Conservation (phyloP, 2,113 vertebrate species). For the Sterrhoptilus dennistouni region DNA sequence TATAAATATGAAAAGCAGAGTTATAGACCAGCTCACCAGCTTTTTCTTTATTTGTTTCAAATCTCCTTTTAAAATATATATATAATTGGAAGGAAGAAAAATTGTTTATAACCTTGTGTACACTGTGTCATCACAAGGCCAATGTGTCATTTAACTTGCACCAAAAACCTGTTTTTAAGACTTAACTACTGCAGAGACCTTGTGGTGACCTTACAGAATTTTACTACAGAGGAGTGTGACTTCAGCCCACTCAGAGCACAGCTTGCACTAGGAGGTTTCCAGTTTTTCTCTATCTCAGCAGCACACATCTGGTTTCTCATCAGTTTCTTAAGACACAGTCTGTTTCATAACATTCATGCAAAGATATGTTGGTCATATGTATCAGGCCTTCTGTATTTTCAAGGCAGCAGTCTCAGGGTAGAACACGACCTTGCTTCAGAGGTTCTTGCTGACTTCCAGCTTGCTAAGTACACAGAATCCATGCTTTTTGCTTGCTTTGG, state of each 20-base stretch:
- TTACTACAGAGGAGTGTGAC: not conserved
- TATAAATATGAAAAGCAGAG: constrained; percentile 59
- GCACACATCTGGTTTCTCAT: not conserved
- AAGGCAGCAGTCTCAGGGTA: not conserved
- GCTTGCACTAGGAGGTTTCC: not conserved
- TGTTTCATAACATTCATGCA: not conserved
- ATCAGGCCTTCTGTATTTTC: not conserved
- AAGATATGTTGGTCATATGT: not conserved
- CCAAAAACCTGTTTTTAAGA: not conserved
- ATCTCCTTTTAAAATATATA: constrained; percentile 7
- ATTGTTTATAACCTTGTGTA: not conserved
- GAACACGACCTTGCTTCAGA: not conserved
- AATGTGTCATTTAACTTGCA: not conserved
- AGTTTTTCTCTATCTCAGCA: not conserved
- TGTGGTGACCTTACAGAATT: not conserved
- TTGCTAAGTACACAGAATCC: not conserved
- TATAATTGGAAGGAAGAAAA: not conserved
- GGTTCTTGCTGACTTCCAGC: not conserved
- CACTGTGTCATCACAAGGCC: not conserved
- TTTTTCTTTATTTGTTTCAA: constrained; percentile 52
- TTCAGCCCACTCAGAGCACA: not conserved
- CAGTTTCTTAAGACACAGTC: not conserved
- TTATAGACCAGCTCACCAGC: constrained; percentile 17
- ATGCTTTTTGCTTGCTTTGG: not conserved
- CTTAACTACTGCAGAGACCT: not conserved